Conservation (phyloP, 2,113 vertebrate species). For the Takifugu bimaculatus region DNA sequence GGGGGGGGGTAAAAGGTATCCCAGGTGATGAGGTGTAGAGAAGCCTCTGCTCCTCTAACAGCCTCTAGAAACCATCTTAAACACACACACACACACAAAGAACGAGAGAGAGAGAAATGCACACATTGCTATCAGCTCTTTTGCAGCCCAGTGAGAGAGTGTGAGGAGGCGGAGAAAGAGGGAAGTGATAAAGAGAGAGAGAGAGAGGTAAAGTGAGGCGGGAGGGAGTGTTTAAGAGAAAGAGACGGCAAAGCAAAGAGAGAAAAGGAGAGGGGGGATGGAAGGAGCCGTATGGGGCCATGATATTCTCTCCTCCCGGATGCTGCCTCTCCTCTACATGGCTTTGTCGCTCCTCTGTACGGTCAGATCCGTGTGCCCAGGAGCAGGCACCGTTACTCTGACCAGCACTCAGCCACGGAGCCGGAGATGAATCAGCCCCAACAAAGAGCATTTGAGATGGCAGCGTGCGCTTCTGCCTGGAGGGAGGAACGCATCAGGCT, state of each 20-base stretch:
- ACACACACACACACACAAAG: slow-evolving; percentile 27
- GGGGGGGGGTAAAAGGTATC: slow-evolving; percentile 59
- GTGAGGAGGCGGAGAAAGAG: slow-evolving; percentile 61
- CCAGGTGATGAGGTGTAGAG: slow-evolving; percentile 62
- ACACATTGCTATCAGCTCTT: slow-evolving; percentile 56
- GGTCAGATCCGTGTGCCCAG: slow-evolving; percentile 38
- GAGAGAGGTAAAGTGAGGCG: slow-evolving; percentile 26
- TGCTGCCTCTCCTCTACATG: slow-evolving; percentile 59
- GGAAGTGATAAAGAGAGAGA: slow-evolving; percentile 57
- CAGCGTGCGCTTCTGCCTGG: slow-evolving; percentile 69
- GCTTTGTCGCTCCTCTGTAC: slow-evolving; percentile 52
- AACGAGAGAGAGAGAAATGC: slow-evolving; percentile 19
- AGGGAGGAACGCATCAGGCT: slow-evolving; percentile 76
- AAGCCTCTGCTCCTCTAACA: slow-evolving; percentile 55
- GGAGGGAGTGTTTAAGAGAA: slow-evolving; percentile 27
- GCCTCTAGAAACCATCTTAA: slow-evolving; percentile 61
- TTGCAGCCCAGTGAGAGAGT: slow-evolving; percentile 65
- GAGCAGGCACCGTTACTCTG: slow-evolving; percentile 52
- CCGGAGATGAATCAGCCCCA: slow-evolving; percentile 66
- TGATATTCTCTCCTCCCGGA: slow-evolving; percentile 67
- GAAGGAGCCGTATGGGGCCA: slow-evolving; percentile 58
- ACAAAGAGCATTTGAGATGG: slow-evolving; percentile 77
- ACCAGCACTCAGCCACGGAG: slow-evolving; percentile 57
- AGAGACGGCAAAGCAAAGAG: slow-evolving; percentile 38
- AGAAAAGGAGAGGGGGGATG: slow-evolving; percentile 47